Evolutionary conservation across 2,797 vertebrate species (phyloP).

Genomic region (Aplochiton taeniatus): DNA sequence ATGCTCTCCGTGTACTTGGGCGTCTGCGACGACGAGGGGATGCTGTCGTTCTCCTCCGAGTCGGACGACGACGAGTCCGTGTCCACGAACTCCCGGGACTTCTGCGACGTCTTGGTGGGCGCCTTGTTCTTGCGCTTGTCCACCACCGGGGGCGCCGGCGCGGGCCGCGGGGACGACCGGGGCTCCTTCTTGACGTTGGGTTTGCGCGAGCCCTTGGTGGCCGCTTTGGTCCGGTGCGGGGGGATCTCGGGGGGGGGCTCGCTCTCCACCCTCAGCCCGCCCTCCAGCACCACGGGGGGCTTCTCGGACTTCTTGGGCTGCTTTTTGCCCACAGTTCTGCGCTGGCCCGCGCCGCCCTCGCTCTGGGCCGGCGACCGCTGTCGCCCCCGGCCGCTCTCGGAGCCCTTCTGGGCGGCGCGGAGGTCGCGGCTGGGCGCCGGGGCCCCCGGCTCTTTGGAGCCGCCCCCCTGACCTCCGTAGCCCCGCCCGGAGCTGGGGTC

Average conservation of each 20-base stretch:
- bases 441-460: constrained; percentile 85
- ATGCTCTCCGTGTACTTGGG: constrained; percentile 94
- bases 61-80: constrained; percentile 98
- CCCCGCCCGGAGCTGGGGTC: constrained; percentile 82
- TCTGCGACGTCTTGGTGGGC: constrained; percentile 86
- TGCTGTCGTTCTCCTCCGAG: constrained; percentile 96
- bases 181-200: constrained; percentile 94
- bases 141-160: constrained; percentile 66
- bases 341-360: constrained; percentile 78
- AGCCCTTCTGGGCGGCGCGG: constrained; percentile 86
- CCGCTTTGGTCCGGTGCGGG: constrained; percentile 86
- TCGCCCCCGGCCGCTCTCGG: constrained; percentile 85
- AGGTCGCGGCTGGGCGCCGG: constrained; percentile 86
- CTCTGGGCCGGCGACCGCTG: constrained; percentile 97
- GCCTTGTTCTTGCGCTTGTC: constrained; percentile 92
- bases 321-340: constrained; percentile 91
- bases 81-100: constrained; percentile 94
- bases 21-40: constrained; percentile 94
- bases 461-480: constrained; percentile 84
- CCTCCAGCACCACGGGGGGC: constrained; percentile 86
- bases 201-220: constrained; percentile 94
- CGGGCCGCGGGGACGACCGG: constrained; percentile 89
- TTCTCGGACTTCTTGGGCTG: constrained; percentile 97
- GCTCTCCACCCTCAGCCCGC: constrained; percentile 94
- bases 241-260: constrained; percentile 90